phyloP scores from a whole-genome alignment of 2,797 vertebrate species.

The Chrysocyon brachyurus region DNA sequence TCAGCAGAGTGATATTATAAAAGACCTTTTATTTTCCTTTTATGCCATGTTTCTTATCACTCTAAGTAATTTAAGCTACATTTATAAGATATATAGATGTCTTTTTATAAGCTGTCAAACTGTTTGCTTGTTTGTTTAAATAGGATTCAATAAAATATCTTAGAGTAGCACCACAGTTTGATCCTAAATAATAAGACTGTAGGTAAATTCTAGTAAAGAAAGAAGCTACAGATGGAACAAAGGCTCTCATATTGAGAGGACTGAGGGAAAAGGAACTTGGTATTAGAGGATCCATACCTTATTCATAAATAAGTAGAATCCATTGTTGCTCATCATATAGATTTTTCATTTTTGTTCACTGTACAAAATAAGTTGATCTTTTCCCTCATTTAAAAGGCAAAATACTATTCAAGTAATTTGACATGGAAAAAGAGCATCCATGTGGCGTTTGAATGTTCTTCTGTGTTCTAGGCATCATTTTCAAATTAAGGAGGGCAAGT shows the following conservation, averaged over 20 bases:
- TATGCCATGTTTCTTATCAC: not conserved
- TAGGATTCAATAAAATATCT: conserved; percentile 1
- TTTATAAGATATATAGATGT: not conserved
- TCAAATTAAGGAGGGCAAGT: not conserved
- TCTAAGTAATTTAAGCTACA: not conserved
- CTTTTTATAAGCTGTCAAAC: not conserved
- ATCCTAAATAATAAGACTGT: not conserved
- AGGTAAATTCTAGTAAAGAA: not conserved
- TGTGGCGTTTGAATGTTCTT: not conserved
- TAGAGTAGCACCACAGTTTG: not conserved
- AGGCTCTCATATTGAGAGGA: not conserved
- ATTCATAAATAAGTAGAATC: conserved; percentile 10
- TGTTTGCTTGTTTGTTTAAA: not conserved
- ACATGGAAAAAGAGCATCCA: not conserved
- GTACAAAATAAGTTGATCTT: not conserved
- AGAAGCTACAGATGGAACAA: not conserved
- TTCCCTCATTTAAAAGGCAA: not conserved
- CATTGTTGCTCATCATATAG: not conserved
- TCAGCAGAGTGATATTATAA: not conserved
- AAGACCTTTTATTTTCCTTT: not conserved
- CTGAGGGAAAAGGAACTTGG: not conserved
- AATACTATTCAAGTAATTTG: not conserved
- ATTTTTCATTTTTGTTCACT: not conserved
- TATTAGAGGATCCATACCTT: not conserved
- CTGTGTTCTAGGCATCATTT: not conserved